These are phyloP conservation scores for Papilio demoleus DNA, from an alignment of 2,888 invertebrate species.

Conservation along the genomic window DNA sequence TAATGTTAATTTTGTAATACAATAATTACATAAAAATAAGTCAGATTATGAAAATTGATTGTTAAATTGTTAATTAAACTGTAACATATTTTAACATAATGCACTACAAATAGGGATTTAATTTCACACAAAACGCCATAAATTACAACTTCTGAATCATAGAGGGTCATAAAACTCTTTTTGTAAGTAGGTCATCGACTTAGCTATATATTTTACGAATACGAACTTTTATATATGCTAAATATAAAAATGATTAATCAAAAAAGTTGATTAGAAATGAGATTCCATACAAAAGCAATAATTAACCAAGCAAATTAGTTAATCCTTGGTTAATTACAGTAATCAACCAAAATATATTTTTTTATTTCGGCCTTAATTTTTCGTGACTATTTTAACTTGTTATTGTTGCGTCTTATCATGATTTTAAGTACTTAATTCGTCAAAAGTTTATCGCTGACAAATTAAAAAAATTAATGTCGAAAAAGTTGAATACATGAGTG, in stretches of 20 bases:
- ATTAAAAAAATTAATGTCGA: not conserved
- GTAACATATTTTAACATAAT: not conserved
- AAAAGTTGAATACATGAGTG: not conserved
- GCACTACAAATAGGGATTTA: not conserved
- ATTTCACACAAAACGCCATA: not conserved
- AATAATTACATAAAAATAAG: not conserved
- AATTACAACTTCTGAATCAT: slow-evolving; percentile 7
- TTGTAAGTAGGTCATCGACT: slow-evolving; percentile 2
- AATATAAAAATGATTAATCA: not conserved
- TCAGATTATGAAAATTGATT: too few species aligned
- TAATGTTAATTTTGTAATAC: slow-evolving; percentile 63
- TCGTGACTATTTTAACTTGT: not conserved
- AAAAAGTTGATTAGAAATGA: not conserved
- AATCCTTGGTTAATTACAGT: not conserved
- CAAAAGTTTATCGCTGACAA: not conserved
- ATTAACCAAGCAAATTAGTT: too few species aligned
- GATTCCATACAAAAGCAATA: not conserved
- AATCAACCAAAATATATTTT: not conserved
- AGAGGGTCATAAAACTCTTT: not conserved
- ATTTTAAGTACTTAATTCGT: not conserved
- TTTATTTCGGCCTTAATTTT: not conserved
- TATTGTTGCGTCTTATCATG: not conserved
- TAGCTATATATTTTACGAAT: not conserved
- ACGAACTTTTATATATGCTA: not conserved
- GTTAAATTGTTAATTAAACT: not conserved